Conservation (phyloP, 1,140 invertebrate species). For the Drosophila burlai region DNA sequence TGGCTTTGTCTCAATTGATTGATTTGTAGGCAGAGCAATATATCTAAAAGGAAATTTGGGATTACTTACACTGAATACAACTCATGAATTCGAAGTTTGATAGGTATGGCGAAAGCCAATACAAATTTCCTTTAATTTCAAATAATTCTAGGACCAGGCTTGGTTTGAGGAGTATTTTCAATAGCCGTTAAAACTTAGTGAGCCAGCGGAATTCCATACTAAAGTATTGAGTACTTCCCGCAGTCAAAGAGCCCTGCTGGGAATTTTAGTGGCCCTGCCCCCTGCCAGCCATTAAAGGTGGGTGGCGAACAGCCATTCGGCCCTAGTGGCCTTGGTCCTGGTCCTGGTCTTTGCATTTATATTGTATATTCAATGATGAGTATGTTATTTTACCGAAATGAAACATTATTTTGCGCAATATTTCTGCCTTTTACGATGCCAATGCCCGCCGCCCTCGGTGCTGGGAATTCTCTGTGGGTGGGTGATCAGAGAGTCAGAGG, state of each 20-base stretch:
- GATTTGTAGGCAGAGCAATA: constrained; percentile 14
- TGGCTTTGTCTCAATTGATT: constrained; percentile 28
- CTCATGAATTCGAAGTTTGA: too few relatives aligned
- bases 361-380: constrained; percentile 75
- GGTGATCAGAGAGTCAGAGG: constrained; percentile 10
- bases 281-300: constrained; percentile 34
- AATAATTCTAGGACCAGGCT: background rate
- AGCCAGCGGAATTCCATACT: background rate
- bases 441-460: constrained; percentile 10
- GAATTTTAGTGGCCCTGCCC: constrained; percentile 5
- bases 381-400: constrained; percentile 77
- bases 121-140: constrained; percentile 3
- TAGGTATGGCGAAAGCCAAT: background rate
- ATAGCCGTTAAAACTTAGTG: constrained; percentile 1
- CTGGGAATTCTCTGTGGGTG: constrained; percentile 16
- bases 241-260: constrained; percentile 10
- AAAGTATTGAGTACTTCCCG: background rate
- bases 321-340: constrained; percentile 5
- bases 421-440: constrained; percentile 67
- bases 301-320: background rate
- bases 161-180: background rate
- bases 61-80: background rate
- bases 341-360: constrained; percentile 61
- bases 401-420: constrained; percentile 69
- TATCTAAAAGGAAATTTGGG: constrained; percentile 18